A percentile compares a stretch with the other conserved stretches of the same genome.
phyloP scores from a whole-genome alignment of 2,888 invertebrate genomes.

The Rhorus exstirpatorius region DNA sequence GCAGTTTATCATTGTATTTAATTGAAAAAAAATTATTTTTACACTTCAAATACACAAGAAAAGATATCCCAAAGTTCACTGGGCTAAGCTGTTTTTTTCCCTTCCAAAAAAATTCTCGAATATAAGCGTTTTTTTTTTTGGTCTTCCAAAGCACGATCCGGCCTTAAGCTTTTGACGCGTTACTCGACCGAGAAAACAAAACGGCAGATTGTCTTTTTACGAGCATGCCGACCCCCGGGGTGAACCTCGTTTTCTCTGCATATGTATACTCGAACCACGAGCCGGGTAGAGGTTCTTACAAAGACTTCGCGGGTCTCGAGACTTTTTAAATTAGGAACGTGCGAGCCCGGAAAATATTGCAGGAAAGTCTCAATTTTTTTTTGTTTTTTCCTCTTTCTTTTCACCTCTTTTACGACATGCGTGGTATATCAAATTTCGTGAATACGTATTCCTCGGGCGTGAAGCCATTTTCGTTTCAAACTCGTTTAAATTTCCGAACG shows the following conservation, averaged over 20 bases:
- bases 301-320: slow-evolving; percentile 18
- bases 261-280: slow-evolving; percentile 28
- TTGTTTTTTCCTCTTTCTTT: neutral
- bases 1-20: too few species aligned
- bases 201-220: slow-evolving; percentile 63
- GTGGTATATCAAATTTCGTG: neutral
- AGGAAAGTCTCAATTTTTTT: slow-evolving; percentile 11
- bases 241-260: slow-evolving; percentile 42
- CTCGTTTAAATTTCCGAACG: neutral
- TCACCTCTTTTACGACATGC: too few species aligned
- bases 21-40: too few species aligned
- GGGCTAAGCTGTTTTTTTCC: too few species aligned
- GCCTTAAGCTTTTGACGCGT: slow-evolving; percentile 71
- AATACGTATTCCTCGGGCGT: slow-evolving; percentile 3
- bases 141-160: too few species aligned
- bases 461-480: neutral
- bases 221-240: slow-evolving; percentile 62
- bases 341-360: slow-evolving; percentile 46
- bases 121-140: too few species aligned
- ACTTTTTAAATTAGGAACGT: slow-evolving; percentile 63
- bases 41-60: too few species aligned
- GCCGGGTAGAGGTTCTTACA: slow-evolving; percentile 22
- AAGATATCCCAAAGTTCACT: too few species aligned
- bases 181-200: slow-evolving; percentile 65
- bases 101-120: too few species aligned